phyloP scores from a whole-genome alignment of 2,113 vertebrate species.

The Leptosomus discolor region DNA sequence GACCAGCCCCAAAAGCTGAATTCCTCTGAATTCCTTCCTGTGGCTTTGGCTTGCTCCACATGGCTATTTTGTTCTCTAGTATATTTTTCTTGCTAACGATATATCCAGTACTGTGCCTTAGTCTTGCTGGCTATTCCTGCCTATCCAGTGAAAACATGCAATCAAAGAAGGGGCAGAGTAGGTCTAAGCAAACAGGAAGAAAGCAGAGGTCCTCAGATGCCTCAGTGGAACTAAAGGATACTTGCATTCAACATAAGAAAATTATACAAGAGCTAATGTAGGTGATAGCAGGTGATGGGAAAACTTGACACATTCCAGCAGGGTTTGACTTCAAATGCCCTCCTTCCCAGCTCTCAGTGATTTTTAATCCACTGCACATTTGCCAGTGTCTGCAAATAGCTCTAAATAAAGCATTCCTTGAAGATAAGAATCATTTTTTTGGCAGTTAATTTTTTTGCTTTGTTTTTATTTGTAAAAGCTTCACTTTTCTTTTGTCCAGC shows the following conservation, averaged over 20 bases:
- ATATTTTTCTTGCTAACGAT: background rate
- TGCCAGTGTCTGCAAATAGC: background rate
- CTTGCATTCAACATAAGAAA: background rate
- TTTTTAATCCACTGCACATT: background rate
- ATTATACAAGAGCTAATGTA: background rate
- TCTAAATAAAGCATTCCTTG: background rate
- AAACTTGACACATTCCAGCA: background rate
- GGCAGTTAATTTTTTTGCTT: background rate
- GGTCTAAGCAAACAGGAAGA: background rate
- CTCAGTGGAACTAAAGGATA: background rate
- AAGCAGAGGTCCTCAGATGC: background rate
- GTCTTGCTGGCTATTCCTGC: background rate
- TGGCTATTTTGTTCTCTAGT: background rate
- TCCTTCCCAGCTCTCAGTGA: background rate
- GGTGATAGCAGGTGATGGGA: background rate
- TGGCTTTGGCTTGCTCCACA: background rate
- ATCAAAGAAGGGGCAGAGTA: background rate
- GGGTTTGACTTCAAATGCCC: background rate
- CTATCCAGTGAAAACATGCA: background rate
- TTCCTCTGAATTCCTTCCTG: background rate
- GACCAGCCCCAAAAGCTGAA: background rate
- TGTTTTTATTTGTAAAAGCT: background rate
- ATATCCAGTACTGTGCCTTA: background rate
- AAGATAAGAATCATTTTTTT: background rate
- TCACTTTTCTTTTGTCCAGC: background rate